A percentile compares a stretch with the other conserved stretches of the same genome.
These are phyloP conservation scores for Dinothrombium tinctorium DNA, from an alignment of 1,140 invertebrate genomes.

Conservation along the genomic window DNA sequence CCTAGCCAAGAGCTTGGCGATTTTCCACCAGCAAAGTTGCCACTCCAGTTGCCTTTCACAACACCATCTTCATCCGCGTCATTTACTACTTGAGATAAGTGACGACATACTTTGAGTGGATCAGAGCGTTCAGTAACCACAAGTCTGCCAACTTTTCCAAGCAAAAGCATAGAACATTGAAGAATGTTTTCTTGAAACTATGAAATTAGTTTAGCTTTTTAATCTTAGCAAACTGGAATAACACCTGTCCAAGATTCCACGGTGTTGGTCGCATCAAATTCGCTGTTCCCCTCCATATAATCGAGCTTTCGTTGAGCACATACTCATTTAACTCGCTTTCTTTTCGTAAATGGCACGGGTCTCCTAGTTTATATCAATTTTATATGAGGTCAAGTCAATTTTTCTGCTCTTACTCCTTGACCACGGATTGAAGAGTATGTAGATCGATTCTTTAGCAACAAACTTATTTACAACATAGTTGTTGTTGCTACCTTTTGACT, in stretches of 20 bases:
- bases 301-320: conserved; percentile 44
- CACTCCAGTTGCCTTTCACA: conserved; percentile 38
- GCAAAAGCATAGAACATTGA: conserved; percentile 36
- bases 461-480: too few relatives aligned
- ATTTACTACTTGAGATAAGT: conserved; percentile 22
- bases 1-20: conserved; percentile 39
- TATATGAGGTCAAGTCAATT: not conserved
- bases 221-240: not conserved
- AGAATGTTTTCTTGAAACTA: conserved; percentile 37
- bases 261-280: conserved; percentile 34
- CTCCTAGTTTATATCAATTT: conserved; percentile 19
- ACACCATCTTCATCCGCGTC: conserved; percentile 6
- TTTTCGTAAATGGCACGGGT: conserved; percentile 37
- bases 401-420: conserved; percentile 19
- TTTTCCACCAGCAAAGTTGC: conserved; percentile 39
- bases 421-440: conserved; percentile 53
- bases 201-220: not conserved
- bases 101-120: conserved; percentile 39
- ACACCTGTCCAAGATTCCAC: conserved; percentile 38
- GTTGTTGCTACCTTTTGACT: conserved; percentile 36
- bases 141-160: conserved; percentile 25
- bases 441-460: conserved; percentile 27
- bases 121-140: conserved; percentile 37
- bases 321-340: conserved; percentile 35
- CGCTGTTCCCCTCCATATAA: conserved; percentile 45